These are phyloP conservation scores for Cavia porcellus DNA, from an alignment of 2,113 vertebrate genomes.

Conservation along the genomic window DNA sequence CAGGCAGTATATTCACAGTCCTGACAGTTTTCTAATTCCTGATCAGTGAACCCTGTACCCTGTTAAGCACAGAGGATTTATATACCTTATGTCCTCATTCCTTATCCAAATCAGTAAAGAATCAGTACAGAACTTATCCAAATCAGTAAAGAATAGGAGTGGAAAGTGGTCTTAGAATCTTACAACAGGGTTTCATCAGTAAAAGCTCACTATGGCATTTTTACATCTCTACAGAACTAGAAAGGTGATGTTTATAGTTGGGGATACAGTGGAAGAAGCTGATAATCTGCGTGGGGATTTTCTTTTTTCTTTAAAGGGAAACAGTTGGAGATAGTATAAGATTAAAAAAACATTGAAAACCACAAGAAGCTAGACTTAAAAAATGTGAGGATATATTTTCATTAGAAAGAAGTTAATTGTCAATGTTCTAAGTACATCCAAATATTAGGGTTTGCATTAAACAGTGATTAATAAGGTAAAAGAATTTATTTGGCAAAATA, in stretches of 20 bases:
- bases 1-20: not conserved
- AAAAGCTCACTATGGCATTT: not conserved
- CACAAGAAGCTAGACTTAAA: slow-evolving; percentile 6
- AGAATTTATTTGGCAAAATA: slow-evolving; percentile 50
- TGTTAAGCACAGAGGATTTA: not conserved
- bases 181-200: not conserved
- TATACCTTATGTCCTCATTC: not conserved
- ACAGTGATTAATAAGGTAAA: not conserved
- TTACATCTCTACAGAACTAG: not conserved
- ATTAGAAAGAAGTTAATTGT: not conserved
- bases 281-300: not conserved
- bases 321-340: not conserved
- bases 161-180: not conserved
- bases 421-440: not conserved
- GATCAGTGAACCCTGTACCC: not conserved
- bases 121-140: no score
- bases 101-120: no score
- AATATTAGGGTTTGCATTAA: not conserved
- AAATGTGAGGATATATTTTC: slow-evolving; percentile 16
- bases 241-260: not conserved
- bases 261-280: not conserved
- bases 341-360: slow-evolving; percentile 30
- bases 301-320: not conserved
- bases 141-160: not conserved
- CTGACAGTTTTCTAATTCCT: not conserved